These are phyloP conservation scores for Tiliacea citrago DNA, from an alignment of 2,888 invertebrate genomes.

Conservation along the genomic window DNA sequence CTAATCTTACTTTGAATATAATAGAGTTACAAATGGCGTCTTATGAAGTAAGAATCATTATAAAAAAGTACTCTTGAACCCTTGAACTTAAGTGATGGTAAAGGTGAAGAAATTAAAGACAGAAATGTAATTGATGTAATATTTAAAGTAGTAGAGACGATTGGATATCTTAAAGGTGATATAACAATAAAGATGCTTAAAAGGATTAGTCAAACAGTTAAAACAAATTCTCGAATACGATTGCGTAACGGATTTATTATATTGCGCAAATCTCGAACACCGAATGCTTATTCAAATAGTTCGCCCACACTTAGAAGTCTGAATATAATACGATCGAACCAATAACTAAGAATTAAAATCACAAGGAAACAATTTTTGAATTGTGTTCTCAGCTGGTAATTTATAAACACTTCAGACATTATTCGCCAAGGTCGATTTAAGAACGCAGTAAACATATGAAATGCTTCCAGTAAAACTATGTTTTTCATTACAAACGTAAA, in stretches of 20 bases:
- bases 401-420: constrained; percentile 70
- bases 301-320: constrained; percentile 48
- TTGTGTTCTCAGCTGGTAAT: constrained; percentile 64
- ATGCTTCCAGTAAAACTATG: constrained; percentile 55
- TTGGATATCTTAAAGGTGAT: constrained; percentile 5
- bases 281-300: constrained; percentile 51
- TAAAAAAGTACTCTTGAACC: constrained; percentile 36
- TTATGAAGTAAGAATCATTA: constrained; percentile 33
- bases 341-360: constrained; percentile 39
- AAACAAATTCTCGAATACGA: constrained; percentile 26
- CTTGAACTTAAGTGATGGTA: constrained; percentile 41
- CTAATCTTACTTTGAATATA: constrained; percentile 20
- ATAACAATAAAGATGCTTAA: constrained; percentile 4
- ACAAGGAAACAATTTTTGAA: constrained; percentile 52
- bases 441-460: constrained; percentile 48
- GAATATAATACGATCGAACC: constrained; percentile 22
- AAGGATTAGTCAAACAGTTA: constrained; percentile 29
- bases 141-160: constrained; percentile 16
- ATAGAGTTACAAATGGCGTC: constrained; percentile 20
- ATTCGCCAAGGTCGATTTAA: constrained; percentile 70
- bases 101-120: constrained; percentile 32
- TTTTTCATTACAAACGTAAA: constrained; percentile 36
- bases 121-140: constrained; percentile 26
- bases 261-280: constrained; percentile 30
- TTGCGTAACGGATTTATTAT: constrained; percentile 42